Evolutionary conservation across 1,140 invertebrate species (phyloP).

Genomic region (Drosophila azteca): DNA sequence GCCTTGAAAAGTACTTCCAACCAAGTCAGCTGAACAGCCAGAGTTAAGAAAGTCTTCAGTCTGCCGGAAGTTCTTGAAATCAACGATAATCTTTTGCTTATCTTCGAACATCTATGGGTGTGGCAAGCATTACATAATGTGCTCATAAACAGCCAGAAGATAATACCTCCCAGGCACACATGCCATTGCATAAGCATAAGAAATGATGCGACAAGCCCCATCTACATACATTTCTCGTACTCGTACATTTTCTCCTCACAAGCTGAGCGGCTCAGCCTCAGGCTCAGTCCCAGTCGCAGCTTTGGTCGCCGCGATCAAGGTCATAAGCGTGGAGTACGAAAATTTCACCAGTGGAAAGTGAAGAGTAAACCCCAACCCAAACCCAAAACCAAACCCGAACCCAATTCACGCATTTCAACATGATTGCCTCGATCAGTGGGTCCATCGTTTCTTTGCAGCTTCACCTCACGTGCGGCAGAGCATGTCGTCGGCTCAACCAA

Average conservation of each 20-base stretch:
- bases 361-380: slow-evolving; percentile 27
- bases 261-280: too few relatives aligned
- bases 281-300: neutral
- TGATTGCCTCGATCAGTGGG: slow-evolving; percentile 41
- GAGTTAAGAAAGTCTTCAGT: too few relatives aligned
- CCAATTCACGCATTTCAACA: slow-evolving; percentile 49
- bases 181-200: slow-evolving; percentile 48
- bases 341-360: slow-evolving; percentile 49
- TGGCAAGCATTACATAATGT: slow-evolving; percentile 20
- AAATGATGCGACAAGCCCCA: slow-evolving; percentile 38
- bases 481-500: slow-evolving; percentile 35
- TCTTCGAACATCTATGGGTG: too few relatives aligned
- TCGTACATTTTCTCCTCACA: slow-evolving; percentile 24
- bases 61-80: too few relatives aligned
- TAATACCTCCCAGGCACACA: slow-evolving; percentile 31
- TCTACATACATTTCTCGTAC: slow-evolving; percentile 24
- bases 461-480: slow-evolving; percentile 38
- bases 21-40: too few relatives aligned
- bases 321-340: slow-evolving; percentile 45
- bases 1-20: too few relatives aligned
- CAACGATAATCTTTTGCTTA: too few relatives aligned
- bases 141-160: slow-evolving; percentile 40
- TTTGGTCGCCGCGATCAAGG: slow-evolving; percentile 36
- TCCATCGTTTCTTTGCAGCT: slow-evolving; percentile 30
- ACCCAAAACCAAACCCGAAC: neutral